Evolutionary conservation across 2,888 invertebrate species (phyloP).

Genomic region (Elegia similella): DNA sequence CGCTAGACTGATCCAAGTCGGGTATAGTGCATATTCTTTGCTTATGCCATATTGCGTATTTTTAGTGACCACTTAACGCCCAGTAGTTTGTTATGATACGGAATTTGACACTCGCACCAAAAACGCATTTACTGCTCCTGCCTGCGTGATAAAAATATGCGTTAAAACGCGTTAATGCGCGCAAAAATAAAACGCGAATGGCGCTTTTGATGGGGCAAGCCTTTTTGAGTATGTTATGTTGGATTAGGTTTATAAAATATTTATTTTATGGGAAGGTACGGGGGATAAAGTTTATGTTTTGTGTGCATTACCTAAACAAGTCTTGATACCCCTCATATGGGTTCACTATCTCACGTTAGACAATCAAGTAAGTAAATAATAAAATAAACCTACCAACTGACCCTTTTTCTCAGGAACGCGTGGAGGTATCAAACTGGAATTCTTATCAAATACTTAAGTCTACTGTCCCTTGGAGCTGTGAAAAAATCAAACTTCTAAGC

Average conservation of each 20-base stretch:
- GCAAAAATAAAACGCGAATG: conserved; percentile 4
- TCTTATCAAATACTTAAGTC: too few relatives aligned
- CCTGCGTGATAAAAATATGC: conserved; percentile 14
- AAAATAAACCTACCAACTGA: too few relatives aligned
- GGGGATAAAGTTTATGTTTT: too few relatives aligned
- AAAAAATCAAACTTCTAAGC: too few relatives aligned
- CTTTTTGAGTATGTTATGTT: not conserved
- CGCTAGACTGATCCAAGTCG: conserved; percentile 13
- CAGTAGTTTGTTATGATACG: conserved; percentile 32
- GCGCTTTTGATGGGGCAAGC: conserved; percentile 9
- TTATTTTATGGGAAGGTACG: not conserved
- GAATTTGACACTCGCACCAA: conserved; percentile 30
- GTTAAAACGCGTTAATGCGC: conserved; percentile 13
- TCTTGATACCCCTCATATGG: too few relatives aligned
- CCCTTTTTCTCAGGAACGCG: too few relatives aligned
- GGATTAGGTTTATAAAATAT: not conserved
- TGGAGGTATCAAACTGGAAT: too few relatives aligned
- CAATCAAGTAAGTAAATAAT: too few relatives aligned
- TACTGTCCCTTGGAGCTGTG: too few relatives aligned
- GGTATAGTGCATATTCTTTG: conserved; percentile 29
- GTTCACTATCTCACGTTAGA: not conserved
- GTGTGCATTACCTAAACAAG: too few relatives aligned
- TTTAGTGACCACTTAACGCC: conserved; percentile 39
- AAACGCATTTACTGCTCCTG: conserved; percentile 1
- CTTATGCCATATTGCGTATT: conserved; percentile 34